Percentiles rank a stretch among this genome's conserved stretches.
Evolutionary conservation across 2,888 invertebrate species (phyloP).

Genomic region (Bimastos eiseni): DNA sequence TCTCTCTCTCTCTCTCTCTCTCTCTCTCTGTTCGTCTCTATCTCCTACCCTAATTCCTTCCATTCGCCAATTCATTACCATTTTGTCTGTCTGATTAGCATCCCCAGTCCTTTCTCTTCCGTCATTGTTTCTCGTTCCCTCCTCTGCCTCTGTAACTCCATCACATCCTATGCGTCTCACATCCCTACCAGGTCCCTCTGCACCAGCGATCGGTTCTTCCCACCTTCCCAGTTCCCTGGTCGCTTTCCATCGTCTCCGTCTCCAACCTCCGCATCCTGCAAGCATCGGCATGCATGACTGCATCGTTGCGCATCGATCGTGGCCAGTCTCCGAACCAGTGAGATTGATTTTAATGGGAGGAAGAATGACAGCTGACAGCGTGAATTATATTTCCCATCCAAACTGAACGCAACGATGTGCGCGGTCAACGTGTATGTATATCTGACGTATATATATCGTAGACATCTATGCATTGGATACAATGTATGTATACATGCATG

Average conservation of each 20-base stretch:
- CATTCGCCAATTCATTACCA: neutral
- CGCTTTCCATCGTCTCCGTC: neutral
- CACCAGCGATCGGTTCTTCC: neutral
- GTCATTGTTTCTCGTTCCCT: neutral
- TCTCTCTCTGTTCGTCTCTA: too few relatives aligned
- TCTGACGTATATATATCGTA: neutral
- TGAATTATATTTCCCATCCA: conserved; percentile 6
- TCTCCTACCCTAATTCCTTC: neutral
- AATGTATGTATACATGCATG: neutral
- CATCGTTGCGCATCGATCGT: conserved; percentile 6
- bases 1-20: too few relatives aligned
- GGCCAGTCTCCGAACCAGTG: neutral
- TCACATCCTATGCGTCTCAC: neutral
- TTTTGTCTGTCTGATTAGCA: neutral
- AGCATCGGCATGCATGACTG: conserved; percentile 9
- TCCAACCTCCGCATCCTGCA: neutral
- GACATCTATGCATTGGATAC: neutral
- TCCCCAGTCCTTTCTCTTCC: neutral
- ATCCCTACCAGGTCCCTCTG: neutral
- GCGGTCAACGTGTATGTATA: neutral
- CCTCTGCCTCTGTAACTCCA: neutral
- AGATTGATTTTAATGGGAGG: conserved; percentile 22
- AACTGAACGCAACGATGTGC: neutral
- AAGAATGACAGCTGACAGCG: conserved; percentile 10
- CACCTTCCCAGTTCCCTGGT: neutral